These are phyloP conservation scores for Drosophila dives DNA, from an alignment of 2,888 invertebrate species.

Conservation along the genomic window DNA sequence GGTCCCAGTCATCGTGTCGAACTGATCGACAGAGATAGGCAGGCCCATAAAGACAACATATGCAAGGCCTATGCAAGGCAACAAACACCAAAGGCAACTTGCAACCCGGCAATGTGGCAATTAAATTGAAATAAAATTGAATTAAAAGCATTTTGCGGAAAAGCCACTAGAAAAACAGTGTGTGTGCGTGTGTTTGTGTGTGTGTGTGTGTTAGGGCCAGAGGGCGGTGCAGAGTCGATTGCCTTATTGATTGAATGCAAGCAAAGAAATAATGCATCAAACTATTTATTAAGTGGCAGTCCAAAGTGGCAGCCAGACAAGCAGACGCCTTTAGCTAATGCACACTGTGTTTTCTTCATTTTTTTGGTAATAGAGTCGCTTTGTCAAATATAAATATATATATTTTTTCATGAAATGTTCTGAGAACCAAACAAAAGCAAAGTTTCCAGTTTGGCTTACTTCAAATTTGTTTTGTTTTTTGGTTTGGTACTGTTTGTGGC, in stretches of 20 bases:
- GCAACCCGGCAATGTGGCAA: conserved; percentile 71
- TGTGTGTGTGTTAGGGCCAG: background rate
- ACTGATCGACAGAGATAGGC: conserved; percentile 73
- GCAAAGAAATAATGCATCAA: conserved; percentile 68
- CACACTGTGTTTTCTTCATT: conserved; percentile 24
- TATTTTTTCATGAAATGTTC: conserved; percentile 38
- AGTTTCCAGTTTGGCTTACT: conserved; percentile 12
- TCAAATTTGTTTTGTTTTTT: conserved; percentile 20
- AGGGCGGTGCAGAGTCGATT: conserved; percentile 25
- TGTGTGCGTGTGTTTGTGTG: background rate
- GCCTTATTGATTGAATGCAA: conserved; percentile 72
- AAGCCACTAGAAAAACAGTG: conserved; percentile 62
- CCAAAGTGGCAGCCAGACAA: conserved; percentile 68
- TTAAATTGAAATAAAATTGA: conserved; percentile 79
- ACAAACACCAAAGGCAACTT: conserved; percentile 4
- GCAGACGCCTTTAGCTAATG: conserved; percentile 64
- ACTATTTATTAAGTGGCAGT: conserved; percentile 75
- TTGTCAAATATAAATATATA: conserved; percentile 16
- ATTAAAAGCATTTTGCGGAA: conserved; percentile 80
- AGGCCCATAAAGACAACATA: conserved; percentile 51
- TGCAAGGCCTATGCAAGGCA: conserved; percentile 37
- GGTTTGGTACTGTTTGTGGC: too few relatives aligned
- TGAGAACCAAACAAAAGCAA: conserved; percentile 33
- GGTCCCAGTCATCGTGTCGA: conserved; percentile 53
- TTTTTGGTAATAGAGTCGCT: background rate